phyloP scores from a whole-genome alignment of 2,113 vertebrate genomes.

The Colistium nudipinnis region DNA sequence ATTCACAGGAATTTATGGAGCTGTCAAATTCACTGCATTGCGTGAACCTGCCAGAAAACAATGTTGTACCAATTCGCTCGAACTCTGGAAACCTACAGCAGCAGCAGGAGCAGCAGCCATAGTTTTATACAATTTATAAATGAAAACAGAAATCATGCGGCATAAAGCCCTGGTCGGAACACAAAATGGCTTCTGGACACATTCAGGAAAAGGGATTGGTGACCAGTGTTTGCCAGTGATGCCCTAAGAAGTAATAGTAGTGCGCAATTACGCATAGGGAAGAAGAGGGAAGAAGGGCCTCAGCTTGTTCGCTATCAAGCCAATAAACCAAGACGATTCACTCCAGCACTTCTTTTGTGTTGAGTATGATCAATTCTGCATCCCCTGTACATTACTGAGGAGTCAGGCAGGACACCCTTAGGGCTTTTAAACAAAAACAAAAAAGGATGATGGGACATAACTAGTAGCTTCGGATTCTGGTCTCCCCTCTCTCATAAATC shows the following conservation, averaged over 20 bases:
- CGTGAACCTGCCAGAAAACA: neutral
- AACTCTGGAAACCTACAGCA: neutral
- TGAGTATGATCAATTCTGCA: neutral
- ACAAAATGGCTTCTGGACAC: too few relatives aligned
- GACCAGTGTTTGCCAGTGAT: too few relatives aligned
- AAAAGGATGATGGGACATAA: neutral
- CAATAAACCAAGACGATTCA: neutral
- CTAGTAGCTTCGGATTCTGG: neutral
- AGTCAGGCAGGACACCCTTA: neutral
- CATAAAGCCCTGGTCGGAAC: too few relatives aligned
- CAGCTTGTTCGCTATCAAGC: neutral
- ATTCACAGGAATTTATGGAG: conserved; percentile 11
- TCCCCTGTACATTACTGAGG: neutral
- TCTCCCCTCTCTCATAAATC: neutral
- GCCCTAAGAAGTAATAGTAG: too few relatives aligned
- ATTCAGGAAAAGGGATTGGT: too few relatives aligned
- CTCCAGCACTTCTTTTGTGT: neutral
- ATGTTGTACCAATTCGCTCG: neutral
- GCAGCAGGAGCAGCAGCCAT: neutral
- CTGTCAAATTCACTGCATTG: neutral
- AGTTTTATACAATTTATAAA: too few relatives aligned
- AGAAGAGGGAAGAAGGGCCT: too few relatives aligned
- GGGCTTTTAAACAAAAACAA: neutral
- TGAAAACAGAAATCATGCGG: too few relatives aligned
- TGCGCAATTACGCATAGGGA: too few relatives aligned